Base-by-base conservation (phyloP, 2,888 invertebrate species). In the Ditula angustiorana region DNA sequence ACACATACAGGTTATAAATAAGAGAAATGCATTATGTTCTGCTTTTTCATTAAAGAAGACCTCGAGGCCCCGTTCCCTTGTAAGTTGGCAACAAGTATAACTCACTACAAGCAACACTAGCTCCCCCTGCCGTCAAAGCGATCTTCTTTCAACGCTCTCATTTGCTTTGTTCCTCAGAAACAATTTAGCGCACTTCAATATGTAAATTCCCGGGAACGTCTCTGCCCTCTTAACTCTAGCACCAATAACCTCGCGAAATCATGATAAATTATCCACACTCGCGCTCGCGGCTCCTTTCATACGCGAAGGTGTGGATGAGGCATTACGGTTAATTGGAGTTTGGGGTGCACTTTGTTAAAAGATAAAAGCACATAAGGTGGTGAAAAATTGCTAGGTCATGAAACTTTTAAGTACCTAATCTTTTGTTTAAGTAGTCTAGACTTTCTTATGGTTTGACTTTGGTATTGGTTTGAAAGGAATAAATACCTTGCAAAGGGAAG, bases 221-320 rank as follows among this genome's bases (percentile, higher is more conserved):
- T 72, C 71, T 84, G 87, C 88, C 87, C 88, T 88, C 85, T 85
- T 80, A 82, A 75, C 82, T 76, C 74, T 68, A 73, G 83, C 79
- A 81, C 86, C 88, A 86, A 87, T 90, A 92, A 89, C 90, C 90
- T 87, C 81, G 80, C 81, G 80, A 86, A 90, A 91, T 92, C 89
- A 90, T 91, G 90, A 92, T 91, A 87, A 92, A 92, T 92, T 90
- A 92, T 91, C 89, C 83, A 84, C 90, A 87, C 89, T 89, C 88
- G 87, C 88, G 88, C 82, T 81, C 80, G 72, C 78, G 74, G 82
- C 4, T 8, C 41, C 78, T 82, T 79, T 74, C 68, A 74, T 46
- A 13, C 35, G 19, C 21, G 63, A 75, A 79, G 59, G 2, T 57
- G 53, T 80, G 81, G 87, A 89, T 78, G 68, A 50, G 85, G 75